Evolutionary conservation across 2,888 invertebrate species (phyloP).

Genomic region (Dysmachus trigonus): DNA sequence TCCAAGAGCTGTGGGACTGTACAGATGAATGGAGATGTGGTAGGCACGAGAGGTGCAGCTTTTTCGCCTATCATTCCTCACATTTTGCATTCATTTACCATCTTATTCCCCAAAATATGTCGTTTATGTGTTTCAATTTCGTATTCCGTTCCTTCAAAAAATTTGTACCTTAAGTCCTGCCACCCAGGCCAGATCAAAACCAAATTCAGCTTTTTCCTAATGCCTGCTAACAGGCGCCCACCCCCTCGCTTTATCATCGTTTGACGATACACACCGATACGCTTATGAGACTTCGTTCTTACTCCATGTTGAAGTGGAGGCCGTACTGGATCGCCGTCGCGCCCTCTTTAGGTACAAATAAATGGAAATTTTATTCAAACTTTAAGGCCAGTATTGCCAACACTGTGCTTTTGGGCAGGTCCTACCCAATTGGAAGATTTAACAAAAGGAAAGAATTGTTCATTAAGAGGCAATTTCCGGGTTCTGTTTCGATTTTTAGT

Average conservation of each 20-base stretch:
- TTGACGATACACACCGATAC: conserved; percentile 9
- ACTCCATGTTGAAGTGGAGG: conserved; percentile 26
- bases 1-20: background rate
- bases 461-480: background rate
- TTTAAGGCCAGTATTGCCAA: conserved; percentile 16
- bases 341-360: conserved; percentile 18
- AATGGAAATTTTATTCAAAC: conserved; percentile 19
- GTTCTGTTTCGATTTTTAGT: background rate
- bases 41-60: conserved; percentile 18
- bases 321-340: conserved; percentile 21
- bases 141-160: conserved; percentile 35
- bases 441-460: background rate
- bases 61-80: conserved; percentile 1
- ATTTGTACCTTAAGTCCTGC: conserved; percentile 20
- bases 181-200: background rate
- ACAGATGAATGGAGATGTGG: background rate
- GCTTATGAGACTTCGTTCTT: conserved; percentile 37
- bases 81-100: conserved; percentile 19
- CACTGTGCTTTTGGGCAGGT: background rate
- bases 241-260: background rate
- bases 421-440: background rate
- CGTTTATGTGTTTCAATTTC: conserved; percentile 32
- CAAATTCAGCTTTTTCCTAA: background rate
- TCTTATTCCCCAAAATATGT: conserved; percentile 12
- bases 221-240: background rate